Base-by-base conservation (phyloP, 1,140 invertebrate species). In the Delia radicum region DNA sequence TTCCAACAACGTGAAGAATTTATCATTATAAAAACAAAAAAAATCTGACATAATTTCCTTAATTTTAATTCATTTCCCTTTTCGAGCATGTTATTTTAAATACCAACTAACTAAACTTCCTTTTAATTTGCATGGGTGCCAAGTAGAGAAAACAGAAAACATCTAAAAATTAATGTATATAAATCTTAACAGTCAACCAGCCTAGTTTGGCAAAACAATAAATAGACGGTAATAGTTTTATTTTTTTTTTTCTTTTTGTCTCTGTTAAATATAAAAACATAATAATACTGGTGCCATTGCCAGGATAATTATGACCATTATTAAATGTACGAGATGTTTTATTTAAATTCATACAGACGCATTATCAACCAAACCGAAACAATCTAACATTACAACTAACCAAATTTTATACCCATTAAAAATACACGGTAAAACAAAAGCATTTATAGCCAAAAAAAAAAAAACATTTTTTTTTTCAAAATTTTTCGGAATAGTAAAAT, bases 1-100 rank as follows among this genome's bases (percentile, higher is more conserved):
- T n/a, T n/a, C n/a, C n/a, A 26, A 63, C 24, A 12, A 65, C 15
- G 15, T 15, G n/a, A 33, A 69, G 24, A 33, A n/a, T 69, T 69
- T 31, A 33, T 37, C 29, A 69, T 69, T 3, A 2, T 5, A 18
- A 67, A 67, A 29, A 67, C 29, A 67, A 31, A 4, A 67, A 28
- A 31, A 31, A 26, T 37, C 15, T 69, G 65, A 33, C 65, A 69
- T 69, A 69, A 69, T 69, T 69, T 69, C 65, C 65, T 69, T 69
- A 21, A 69, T 69, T 69, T 69, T 69, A 69, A 69, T 69, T 69
- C 65, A 69, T 69, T 69, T 69, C 65, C 65, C 21, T 24, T 69
- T 69, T 10, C 48, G 24, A 21, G n/a, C 48, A 55, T 55, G 48
- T n/a, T 21, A 55, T 55, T 55, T 55, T 55, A 55, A 55, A 55